Evolutionary conservation across 2,888 invertebrate genomes (phyloP), one percentile per base, ranked within the genome.

Genomic region (Anodontia alba): DNA sequence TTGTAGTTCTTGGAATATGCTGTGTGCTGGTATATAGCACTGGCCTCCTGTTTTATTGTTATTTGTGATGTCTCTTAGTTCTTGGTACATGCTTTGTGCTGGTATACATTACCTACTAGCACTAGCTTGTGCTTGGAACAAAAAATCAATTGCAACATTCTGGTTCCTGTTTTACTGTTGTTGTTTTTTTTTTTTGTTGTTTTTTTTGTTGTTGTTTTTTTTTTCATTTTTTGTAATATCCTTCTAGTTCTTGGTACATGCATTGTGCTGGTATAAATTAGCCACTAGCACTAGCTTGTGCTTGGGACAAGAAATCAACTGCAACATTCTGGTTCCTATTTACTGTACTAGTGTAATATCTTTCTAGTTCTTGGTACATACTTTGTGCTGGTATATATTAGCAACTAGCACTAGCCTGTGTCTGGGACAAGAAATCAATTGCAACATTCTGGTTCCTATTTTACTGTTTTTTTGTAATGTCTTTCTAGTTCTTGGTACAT

Each of bases 1-100:
- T 38, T 38, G 7, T 38, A 38, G 7, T 38, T 38, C 38, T 38
- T 5, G 54, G 62, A 33, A 57, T 36, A 54, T 31, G 10, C n/a
- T 33, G 10, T 33, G 72, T 72, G 77, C 77, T 72, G 31, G 77
- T 77, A 46, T 49, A 20, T 70, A 70, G 31, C 43, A 70, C 70
- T 70, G 49, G 70, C 70, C 70, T 70, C 5, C 38, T 38, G 12
- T 38, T 38, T 38, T 12, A 38, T 38, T 17, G 46, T 12, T 46
- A 46, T 12, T 46, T 38, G 38, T 12, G 12, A 5, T 20, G 17
- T 17, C n/a, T 46, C n/a, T 3, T 46, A 46, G 10, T 46, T 46
- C 46, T 46, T 8, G 46, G 46, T 46, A 46, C 46, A 8, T 46
- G 20, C 46, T 46, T 46, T 46, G 46, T 46, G 46, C 46, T 46